phyloP scores from a whole-genome alignment of 1,140 invertebrate genomes.

The Aphidius ervi region DNA sequence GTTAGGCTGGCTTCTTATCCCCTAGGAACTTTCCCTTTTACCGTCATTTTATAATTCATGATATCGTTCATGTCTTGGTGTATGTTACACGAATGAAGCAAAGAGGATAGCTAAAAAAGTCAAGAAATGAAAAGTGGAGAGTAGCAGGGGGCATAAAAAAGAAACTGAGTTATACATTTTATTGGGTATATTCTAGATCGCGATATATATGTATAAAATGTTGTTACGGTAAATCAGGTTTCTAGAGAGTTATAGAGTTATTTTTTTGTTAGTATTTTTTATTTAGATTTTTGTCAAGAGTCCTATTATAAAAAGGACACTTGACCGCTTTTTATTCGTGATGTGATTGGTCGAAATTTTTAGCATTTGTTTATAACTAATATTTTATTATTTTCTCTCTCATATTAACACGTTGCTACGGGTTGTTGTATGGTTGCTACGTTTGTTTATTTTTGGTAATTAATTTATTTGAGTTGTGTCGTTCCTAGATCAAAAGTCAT shows the following conservation, averaged over 20 bases:
- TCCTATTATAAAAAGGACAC: no score
- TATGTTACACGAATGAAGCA: conserved; percentile 20
- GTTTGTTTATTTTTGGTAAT: no score
- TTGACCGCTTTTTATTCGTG: no score
- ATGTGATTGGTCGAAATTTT: no score
- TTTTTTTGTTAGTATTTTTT: neutral
- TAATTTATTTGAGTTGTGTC: no score
- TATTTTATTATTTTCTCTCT: no score
- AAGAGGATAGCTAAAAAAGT: neutral
- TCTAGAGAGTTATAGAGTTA: neutral
- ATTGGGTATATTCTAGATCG: conserved; percentile 16
- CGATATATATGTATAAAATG: conserved; percentile 1
- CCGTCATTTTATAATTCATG: conserved; percentile 29
- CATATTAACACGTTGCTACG: no score
- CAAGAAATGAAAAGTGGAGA: neutral
- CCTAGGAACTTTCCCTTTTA: conserved; percentile 27
- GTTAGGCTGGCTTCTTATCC: conserved; percentile 1
- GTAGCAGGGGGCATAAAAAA: conserved; percentile 18
- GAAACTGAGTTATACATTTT: conserved; percentile 24
- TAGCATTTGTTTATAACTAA: no score
- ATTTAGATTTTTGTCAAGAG: neutral
- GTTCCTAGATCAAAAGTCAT: no score
- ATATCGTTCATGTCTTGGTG: conserved; percentile 19
- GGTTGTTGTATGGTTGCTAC: no score
- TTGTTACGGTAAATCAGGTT: neutral